Conservation (phyloP, 2,113 vertebrate genomes). For the Megatriorchis doriae region DNA sequence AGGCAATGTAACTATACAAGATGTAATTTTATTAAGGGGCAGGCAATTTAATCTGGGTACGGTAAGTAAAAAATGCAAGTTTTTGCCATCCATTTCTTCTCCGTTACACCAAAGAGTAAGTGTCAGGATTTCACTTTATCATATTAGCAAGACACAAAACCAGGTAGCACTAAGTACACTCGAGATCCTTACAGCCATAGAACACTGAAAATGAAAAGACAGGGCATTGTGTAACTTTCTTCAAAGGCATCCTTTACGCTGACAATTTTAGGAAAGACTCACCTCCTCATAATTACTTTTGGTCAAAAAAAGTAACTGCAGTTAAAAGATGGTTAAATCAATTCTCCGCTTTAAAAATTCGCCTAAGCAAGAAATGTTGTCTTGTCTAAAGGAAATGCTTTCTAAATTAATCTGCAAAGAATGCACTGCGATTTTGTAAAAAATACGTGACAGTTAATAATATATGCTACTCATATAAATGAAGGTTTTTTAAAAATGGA, state of each 20-base stretch:
- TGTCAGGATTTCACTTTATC: conserved; percentile 40
- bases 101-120: background rate
- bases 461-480: background rate
- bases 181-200: background rate
- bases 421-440: background rate
- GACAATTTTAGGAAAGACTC: background rate
- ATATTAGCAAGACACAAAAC: background rate
- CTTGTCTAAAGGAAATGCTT: background rate
- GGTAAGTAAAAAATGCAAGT: conserved; percentile 15
- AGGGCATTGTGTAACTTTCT: background rate
- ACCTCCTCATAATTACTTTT: background rate
- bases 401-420: background rate
- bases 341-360: conserved; percentile 5
- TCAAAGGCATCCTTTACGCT: background rate
- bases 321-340: background rate
- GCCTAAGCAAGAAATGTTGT: background rate
- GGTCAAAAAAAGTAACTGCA: background rate
- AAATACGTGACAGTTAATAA: background rate
- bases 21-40: conserved; percentile 38
- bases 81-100: conserved; percentile 13
- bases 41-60: conserved; percentile 51
- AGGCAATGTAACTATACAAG: background rate
- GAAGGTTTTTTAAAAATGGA: background rate
- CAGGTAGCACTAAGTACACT: background rate
- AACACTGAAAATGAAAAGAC: background rate